Conservation (phyloP, 2,113 vertebrate species). For the Corythoichthys haematopterus region DNA sequence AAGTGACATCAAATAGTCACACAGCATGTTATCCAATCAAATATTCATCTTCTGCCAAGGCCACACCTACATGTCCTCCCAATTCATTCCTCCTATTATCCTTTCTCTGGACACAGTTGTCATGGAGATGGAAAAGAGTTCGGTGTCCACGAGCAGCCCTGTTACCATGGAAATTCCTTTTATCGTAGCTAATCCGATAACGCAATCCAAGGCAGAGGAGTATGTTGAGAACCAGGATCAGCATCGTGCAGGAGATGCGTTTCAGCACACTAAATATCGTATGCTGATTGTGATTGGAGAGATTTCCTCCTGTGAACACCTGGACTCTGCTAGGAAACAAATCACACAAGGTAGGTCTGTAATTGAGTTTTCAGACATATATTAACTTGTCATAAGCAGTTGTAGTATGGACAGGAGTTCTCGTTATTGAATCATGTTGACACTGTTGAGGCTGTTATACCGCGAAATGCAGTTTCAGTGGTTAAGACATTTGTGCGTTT, state of each 20-base stretch:
- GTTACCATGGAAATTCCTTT: conserved; percentile 83
- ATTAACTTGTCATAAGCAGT: background rate
- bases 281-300: conserved; percentile 87
- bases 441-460: background rate
- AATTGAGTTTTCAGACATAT: background rate
- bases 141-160: conserved; percentile 52
- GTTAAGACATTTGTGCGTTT: background rate
- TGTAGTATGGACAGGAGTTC: background rate
- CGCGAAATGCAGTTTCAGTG: background rate
- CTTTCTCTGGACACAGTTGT: conserved; percentile 73
- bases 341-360: conserved; percentile 79
- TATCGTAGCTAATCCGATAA: conserved; percentile 48
- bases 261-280: conserved; percentile 64
- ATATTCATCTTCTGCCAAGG: background rate
- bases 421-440: background rate
- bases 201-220: conserved; percentile 35
- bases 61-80: conserved; percentile 45
- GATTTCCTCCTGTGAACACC: conserved; percentile 75
- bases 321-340: conserved; percentile 74
- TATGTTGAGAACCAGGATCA: conserved; percentile 58
- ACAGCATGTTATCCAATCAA: conserved; percentile 70
- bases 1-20: conserved; percentile 62
- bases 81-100: conserved; percentile 43
- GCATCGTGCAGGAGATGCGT: conserved; percentile 43
- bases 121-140: conserved; percentile 81